Evolutionary conservation across 2,888 invertebrate species (phyloP).

Genomic region (Resseliella maxima): DNA sequence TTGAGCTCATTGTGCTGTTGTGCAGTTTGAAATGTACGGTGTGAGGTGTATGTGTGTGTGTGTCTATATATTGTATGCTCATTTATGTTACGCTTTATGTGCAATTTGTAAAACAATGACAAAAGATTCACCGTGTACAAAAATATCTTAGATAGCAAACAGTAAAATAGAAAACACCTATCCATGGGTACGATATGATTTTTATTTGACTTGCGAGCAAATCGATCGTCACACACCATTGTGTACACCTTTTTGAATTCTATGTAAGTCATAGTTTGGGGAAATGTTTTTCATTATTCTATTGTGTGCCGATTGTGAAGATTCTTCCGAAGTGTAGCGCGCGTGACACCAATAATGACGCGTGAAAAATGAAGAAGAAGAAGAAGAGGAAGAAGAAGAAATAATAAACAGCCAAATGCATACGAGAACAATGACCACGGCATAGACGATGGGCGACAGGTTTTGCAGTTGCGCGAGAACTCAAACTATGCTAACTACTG

Average conservation of each 20-base stretch:
- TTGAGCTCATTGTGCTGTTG: not conserved
- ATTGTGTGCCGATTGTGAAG: not conserved
- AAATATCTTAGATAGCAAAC: constrained; percentile 14
- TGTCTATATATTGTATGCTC: no score
- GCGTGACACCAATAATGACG: not conserved
- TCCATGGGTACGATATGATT: not conserved
- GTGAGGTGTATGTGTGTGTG: not conserved
- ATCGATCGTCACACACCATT: constrained; percentile 27
- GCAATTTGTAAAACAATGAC: not conserved
- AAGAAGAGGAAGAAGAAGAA: not conserved
- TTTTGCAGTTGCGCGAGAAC: constrained; percentile 25
- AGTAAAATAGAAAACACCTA: not conserved
- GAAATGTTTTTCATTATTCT: no score
- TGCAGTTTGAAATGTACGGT: not conserved
- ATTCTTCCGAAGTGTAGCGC: not conserved
- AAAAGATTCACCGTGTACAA: not conserved
- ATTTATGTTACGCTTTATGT: not conserved
- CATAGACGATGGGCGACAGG: constrained; percentile 22
- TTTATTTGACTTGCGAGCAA: not conserved
- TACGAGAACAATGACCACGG: constrained; percentile 15
- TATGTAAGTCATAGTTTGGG: not conserved
- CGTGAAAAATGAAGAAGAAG: not conserved
- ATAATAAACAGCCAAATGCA: not conserved
- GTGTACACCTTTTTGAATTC: not conserved
- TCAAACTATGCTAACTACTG: constrained; percentile 24